Conservation (phyloP, 2,797 vertebrate species). For the Sebastolobus altivelis region DNA sequence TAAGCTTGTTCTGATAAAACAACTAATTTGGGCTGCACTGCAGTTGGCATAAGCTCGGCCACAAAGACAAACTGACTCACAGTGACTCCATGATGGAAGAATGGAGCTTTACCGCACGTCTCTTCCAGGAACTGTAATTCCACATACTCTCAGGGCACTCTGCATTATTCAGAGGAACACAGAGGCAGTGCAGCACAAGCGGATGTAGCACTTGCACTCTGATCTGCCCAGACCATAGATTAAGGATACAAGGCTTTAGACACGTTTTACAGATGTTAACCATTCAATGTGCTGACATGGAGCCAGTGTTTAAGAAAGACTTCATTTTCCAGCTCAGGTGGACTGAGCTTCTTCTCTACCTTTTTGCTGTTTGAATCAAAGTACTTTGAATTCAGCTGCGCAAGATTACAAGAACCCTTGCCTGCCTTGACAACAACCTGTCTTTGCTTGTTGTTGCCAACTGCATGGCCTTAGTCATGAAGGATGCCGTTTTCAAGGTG, state of each 20-base stretch:
- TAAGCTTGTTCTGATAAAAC: constrained; percentile 42
- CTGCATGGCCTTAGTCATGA: constrained; percentile 15
- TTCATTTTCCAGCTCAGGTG: constrained; percentile 6
- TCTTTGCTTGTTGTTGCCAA: constrained; percentile 9
- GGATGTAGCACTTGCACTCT: constrained; percentile 53
- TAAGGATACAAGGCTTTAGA: constrained; percentile 51
- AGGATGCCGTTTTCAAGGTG: constrained; percentile 43
- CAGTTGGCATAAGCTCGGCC: constrained; percentile 35
- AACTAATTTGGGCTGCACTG: constrained; percentile 35
- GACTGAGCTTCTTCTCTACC: neutral
- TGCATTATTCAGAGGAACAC: constrained; percentile 82
- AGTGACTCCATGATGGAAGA: constrained; percentile 55
- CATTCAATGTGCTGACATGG: constrained; percentile 43
- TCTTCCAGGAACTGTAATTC: constrained; percentile 80
- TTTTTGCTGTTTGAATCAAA: constrained; percentile 15
- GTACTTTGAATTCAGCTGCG: neutral
- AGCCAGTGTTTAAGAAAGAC: constrained; percentile 14
- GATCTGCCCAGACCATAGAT: constrained; percentile 55
- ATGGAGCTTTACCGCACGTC: constrained; percentile 45
- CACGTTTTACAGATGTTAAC: constrained; percentile 59
- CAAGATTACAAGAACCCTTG: neutral
- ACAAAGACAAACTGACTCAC: constrained; percentile 51
- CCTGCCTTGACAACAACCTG: constrained; percentile 21
- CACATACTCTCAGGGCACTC: constrained; percentile 63
- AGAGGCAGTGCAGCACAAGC: constrained; percentile 56